Conservation (phyloP, 1,140 invertebrate genomes). For the Drosophila neocordata region DNA sequence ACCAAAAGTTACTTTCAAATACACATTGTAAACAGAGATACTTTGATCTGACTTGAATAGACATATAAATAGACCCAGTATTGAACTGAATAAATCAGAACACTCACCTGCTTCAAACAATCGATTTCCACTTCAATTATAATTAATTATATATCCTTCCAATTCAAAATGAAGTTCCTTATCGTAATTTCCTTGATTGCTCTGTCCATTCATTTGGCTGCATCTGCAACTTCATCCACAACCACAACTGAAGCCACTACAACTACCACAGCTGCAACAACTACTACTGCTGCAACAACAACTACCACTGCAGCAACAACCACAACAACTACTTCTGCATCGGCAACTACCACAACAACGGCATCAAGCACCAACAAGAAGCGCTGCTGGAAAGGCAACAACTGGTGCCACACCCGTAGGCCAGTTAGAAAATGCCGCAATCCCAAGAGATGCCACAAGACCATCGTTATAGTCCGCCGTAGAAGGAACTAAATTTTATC, state of each 20-base stretch:
- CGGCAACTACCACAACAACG: not conserved
- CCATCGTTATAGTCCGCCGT: not conserved
- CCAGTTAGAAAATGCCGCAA: not conserved
- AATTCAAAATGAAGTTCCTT: slow-evolving; percentile 4
- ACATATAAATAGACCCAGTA: not conserved
- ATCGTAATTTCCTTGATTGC: not conserved
- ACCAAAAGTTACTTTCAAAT: not conserved
- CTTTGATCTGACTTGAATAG: not conserved
- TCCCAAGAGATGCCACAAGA: not conserved
- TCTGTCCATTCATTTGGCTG: slow-evolving; percentile 7
- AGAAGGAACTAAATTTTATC: not conserved
- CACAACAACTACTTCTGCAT: not conserved
- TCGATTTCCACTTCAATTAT: not conserved
- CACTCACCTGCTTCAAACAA: not conserved
- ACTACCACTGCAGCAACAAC: not conserved
- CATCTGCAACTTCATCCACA: not conserved
- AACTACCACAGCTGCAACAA: not conserved
- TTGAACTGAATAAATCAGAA: not conserved
- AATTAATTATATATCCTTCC: not conserved
- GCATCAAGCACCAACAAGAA: not conserved
- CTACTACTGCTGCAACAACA: not conserved
- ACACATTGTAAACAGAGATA: not conserved
- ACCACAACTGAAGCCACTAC: not conserved
- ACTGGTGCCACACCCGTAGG: slow-evolving; percentile 2
- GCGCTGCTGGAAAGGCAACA: not conserved